A percentile compares a stretch with the other conserved stretches of the same genome.
Conservation (phyloP, 92 coral and sea anemone species). For the Siderastrea siderea region DNA sequence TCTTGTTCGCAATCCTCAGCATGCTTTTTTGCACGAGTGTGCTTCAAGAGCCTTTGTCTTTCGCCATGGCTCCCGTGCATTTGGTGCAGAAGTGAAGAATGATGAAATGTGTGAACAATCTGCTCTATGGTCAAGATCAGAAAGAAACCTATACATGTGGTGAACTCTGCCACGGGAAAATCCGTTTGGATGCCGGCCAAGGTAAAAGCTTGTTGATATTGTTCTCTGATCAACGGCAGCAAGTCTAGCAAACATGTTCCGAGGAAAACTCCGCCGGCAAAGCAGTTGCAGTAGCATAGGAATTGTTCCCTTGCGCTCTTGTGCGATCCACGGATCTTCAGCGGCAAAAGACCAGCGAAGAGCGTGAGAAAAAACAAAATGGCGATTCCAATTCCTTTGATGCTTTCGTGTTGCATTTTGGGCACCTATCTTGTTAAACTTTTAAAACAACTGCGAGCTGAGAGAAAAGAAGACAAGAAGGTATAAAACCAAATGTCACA, state of each 20-base stretch:
- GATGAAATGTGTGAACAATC: conserved; percentile 80
- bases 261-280: conserved; percentile 97
- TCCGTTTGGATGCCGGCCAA: conserved; percentile 59
- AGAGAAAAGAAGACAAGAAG: no score
- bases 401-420: conserved; percentile 64
- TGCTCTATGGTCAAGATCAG: conserved; percentile 88
- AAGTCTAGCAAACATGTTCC: conserved; percentile 94
- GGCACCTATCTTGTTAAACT: no score
- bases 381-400: conserved; percentile 77
- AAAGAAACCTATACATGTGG: conserved; percentile 91
- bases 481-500: no score
- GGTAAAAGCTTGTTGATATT: conserved; percentile 75
- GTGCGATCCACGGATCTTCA: conserved; percentile 71
- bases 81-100: conserved; percentile 60
- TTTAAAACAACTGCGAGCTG: no score
- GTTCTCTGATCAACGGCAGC: conserved; percentile 88
- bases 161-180: conserved; percentile 95
- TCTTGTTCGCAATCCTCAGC: background rate
- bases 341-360: conserved; percentile 81
- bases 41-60: conserved; percentile 57
- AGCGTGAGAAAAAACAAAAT: conserved; percentile 77
- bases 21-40: background rate
- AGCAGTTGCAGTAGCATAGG: conserved; percentile 87
- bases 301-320: conserved; percentile 57
- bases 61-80: conserved; percentile 50